Conservation (phyloP, 2,888 invertebrate species). For the Matsumyia berberina region DNA sequence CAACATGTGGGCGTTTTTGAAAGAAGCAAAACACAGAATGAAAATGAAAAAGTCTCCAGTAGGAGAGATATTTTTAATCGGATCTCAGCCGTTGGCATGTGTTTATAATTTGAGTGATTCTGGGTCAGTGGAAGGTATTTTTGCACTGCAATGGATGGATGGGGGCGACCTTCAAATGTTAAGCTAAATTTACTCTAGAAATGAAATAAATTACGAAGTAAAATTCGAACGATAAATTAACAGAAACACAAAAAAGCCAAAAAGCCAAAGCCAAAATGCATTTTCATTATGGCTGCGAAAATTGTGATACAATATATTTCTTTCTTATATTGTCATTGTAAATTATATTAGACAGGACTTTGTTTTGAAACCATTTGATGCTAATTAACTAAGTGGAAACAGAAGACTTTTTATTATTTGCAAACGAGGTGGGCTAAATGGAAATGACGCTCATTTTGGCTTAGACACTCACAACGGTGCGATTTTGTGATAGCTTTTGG, state of each 20-base stretch:
- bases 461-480: too few relatives aligned
- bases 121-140: conserved; percentile 44
- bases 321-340: background rate
- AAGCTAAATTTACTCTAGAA: conserved; percentile 27
- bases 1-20: conserved; percentile 49
- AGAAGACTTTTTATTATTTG: background rate
- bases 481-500: too few relatives aligned
- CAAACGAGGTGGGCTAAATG: too few relatives aligned
- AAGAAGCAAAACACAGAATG: conserved; percentile 8
- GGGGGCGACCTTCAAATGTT: conserved; percentile 36
- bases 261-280: too few relatives aligned
- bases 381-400: background rate
- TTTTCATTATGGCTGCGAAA: background rate
- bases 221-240: background rate
- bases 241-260: background rate
- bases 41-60: conserved; percentile 49
- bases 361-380: conserved; percentile 1
- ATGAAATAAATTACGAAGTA: conserved; percentile 13
- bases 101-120: conserved; percentile 31
- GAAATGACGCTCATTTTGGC: too few relatives aligned
- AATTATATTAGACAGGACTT: conserved; percentile 2
- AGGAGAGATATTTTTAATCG: conserved; percentile 37
- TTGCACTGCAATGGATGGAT: conserved; percentile 19
- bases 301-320: background rate
- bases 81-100: conserved; percentile 33